Percentiles rank a stretch among this genome's conserved stretches.
These are phyloP conservation scores for Eueides isabella DNA, from an alignment of 1,140 invertebrate species.

Conservation along the genomic window DNA sequence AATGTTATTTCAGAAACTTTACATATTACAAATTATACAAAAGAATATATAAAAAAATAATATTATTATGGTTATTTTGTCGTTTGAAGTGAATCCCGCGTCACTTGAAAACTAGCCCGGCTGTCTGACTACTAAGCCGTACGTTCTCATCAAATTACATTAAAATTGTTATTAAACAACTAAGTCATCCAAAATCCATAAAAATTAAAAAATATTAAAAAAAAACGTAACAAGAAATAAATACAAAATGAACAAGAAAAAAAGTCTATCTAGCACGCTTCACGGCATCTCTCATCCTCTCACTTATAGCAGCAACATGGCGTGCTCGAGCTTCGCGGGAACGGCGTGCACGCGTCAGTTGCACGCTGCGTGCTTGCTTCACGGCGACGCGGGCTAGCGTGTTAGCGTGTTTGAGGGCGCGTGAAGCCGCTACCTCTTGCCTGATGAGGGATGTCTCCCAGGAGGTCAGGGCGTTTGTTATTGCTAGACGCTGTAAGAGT, in stretches of 20 bases:
- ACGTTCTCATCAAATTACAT: too few species aligned
- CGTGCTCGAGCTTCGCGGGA: neutral
- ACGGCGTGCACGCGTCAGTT: conserved; percentile 32
- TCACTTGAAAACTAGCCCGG: too few species aligned
- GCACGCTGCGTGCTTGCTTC: conserved; percentile 30
- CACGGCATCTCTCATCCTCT: conserved; percentile 57
- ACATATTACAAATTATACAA: too few species aligned
- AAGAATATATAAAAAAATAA: too few species aligned
- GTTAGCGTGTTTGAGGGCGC: conserved; percentile 42
- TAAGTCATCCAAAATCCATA: neutral
- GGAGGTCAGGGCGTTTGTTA: conserved; percentile 56
- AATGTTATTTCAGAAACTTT: too few species aligned
- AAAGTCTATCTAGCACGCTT: conserved; percentile 6
- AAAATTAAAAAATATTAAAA: neutral
- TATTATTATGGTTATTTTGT: too few species aligned
- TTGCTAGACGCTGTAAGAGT: conserved; percentile 55
- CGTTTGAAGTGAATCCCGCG: too few species aligned
- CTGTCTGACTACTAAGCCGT: too few species aligned
- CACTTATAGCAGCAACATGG: conserved; percentile 51
- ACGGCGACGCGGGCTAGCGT: conserved; percentile 6
- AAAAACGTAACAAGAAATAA: neutral
- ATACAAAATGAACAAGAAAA: neutral
- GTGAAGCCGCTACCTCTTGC: conserved; percentile 48
- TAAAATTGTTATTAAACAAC: too few species aligned
- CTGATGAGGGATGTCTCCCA: conserved; percentile 59